Base-by-base conservation (phyloP, 2,797 vertebrate species). In the Passerculus sandwichensis region DNA sequence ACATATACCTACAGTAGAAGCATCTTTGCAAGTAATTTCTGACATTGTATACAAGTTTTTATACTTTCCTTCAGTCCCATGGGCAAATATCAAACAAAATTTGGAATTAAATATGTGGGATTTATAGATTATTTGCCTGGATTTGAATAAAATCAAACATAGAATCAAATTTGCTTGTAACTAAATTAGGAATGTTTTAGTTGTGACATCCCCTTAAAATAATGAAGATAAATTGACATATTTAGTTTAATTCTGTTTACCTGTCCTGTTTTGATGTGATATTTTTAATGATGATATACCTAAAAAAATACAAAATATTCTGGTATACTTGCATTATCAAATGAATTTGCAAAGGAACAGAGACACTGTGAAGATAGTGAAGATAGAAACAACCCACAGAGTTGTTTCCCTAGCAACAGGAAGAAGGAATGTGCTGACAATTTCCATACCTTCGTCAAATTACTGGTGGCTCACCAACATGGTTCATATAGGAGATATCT, bases 351-450 rank as follows among this genome's bases (percentile, higher is more conserved):
- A 86, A 77, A 80, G 86, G 29, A 80, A 74, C 14, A 66, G 23
- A 61, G 50, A 40, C 13, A 25, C 22, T 73, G 34, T 66, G 27
- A 86, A 50, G 32, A 76, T 27, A 54, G n/a, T n/a, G n/a, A n/a
- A n/a, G n/a, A n/a, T n/a, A n/a, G n/a, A n/a, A n/a, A n/a, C n/a
- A n/a, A n/a, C 29, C 15, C 60, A 70, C 44, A 59, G 57, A 67
- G 48, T 29, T 21, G 69, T 91, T 94, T 74, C 73, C 86, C 40
- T 88, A 74, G 57, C 45, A 95, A 88, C 69, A 88, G 18, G 40
- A 70, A 91, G 15, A 53, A 82, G 42, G 34, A 80, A 93, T 60
- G 30, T 57, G 45, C 61, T 90, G 45, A 90, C 72, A 91, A 19
- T 67, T 92, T 60, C 36, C 21, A 73, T 56, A 56, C 36, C 10